phyloP scores from a whole-genome alignment of 2,888 invertebrate genomes.

The Phyllotreta cruciferae region DNA sequence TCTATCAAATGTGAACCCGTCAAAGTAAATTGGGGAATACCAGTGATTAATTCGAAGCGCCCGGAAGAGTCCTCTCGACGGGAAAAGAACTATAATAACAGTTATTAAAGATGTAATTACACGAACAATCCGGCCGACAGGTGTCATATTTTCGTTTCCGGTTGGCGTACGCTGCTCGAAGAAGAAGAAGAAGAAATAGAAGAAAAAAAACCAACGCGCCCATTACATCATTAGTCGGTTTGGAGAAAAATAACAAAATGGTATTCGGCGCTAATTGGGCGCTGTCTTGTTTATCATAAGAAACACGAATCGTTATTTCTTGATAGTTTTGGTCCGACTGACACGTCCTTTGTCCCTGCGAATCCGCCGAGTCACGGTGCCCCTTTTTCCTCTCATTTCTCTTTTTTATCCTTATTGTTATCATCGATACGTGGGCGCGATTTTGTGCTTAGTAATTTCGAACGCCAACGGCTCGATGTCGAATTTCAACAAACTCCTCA shows the following conservation, averaged over 20 bases:
- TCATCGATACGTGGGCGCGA: constrained; percentile 29
- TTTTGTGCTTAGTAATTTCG: constrained; percentile 36
- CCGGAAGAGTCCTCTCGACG: constrained; percentile 13
- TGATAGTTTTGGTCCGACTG: constrained; percentile 48
- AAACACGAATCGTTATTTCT: constrained; percentile 50
- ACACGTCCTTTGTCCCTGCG: constrained; percentile 43
- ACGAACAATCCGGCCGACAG: constrained; percentile 43
- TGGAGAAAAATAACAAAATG: constrained; percentile 51
- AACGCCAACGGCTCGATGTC: too few species aligned
- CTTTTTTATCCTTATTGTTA: constrained; percentile 35
- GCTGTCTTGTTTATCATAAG: constrained; percentile 51
- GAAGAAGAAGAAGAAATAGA: constrained; percentile 54
- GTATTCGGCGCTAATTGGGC: constrained; percentile 55
- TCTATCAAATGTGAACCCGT: too few species aligned
- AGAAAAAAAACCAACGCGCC: constrained; percentile 55
- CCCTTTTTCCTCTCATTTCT: constrained; percentile 28
- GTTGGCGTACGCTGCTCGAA: constrained; percentile 36
- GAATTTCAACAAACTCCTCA: too few species aligned
- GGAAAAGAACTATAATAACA: constrained; percentile 21
- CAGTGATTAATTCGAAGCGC: background rate
- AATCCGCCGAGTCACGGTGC: constrained; percentile 50
- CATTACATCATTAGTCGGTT: constrained; percentile 54
- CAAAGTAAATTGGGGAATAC: background rate
- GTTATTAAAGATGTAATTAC: constrained; percentile 25
- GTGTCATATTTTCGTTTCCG: constrained; percentile 54